Base-by-base conservation (phyloP, 2,888 invertebrate species). In the Cyaniris semiargus region DNA sequence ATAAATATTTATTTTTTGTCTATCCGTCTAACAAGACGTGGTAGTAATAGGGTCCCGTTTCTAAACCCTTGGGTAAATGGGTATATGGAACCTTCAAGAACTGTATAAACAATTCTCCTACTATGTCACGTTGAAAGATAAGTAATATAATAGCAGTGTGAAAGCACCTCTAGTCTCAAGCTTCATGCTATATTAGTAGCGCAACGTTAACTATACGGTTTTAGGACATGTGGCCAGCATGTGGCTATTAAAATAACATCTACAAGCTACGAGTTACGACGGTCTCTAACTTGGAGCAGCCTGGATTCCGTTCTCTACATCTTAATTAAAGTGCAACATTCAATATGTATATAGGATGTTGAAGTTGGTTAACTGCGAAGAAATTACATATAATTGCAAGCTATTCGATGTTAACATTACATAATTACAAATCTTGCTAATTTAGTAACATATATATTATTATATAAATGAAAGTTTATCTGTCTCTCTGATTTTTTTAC, bases 161-260 rank as follows among this genome's bases (percentile, higher is more conserved):
- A 2, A 21, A 10, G 58, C 60, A 60, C 21, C 18, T 58, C 23
- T 21, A 60, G 60, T 60, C 23, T 60, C 60, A 13, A 23, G 21
- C 21, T 8, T n/a, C n/a, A n/a, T 7, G 23, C 10, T 23, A 23
- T 60, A 21, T 60, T 60, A 60, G 60, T 23, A 60, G 60, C 60
- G 21, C 60, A 10, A 60, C 21, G 60, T 60, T 60, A 60, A 23
- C 60, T 60, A 60, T 23, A 60, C 21, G 23, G 60, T 60, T 60
- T 21, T 3, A 3, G 60, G 23, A 60, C 60, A 21, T 60, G 60
- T 60, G 60, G 60, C 60, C 60, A 60, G 21, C 60, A 60, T 60
- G 60, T 60, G 60, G 60, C 60, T 60, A 60, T 60, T 60, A 13
- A 60, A 60, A 60, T 60, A 23, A 60, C 60, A 60, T 60, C 60